phyloP scores from a whole-genome alignment of 2,888 invertebrate genomes.

The Drosophila ezoana region DNA sequence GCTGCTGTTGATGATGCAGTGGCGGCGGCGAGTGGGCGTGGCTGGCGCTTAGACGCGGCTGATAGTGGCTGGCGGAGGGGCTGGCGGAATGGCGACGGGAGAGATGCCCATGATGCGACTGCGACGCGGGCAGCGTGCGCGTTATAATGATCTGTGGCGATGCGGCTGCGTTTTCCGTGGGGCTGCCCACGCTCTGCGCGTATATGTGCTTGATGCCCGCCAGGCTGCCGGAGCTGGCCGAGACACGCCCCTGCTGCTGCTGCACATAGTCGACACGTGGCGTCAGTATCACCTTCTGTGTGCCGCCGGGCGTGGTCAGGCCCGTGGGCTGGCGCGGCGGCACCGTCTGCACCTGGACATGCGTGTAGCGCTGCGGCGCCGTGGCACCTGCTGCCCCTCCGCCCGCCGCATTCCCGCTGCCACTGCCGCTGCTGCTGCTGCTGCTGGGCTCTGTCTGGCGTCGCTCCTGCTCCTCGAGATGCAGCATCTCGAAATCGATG shows the following conservation, averaged over 20 bases:
- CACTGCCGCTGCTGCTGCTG: constrained; percentile 33
- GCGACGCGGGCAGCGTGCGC: constrained; percentile 64
- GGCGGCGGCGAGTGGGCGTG: constrained; percentile 40
- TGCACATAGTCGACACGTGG: constrained; percentile 83
- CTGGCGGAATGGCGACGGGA: constrained; percentile 80
- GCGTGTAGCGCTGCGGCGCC: constrained; percentile 75
- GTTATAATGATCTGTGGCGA: constrained; percentile 83
- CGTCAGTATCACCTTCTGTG: constrained; percentile 83
- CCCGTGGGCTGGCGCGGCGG: constrained; percentile 78
- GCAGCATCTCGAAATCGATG: constrained; percentile 82
- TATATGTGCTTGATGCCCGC: constrained; percentile 61
- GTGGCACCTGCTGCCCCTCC: constrained; percentile 17
- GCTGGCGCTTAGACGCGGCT: constrained; percentile 7
- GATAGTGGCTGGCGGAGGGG: constrained; percentile 76
- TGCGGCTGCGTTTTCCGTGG: constrained; percentile 37
- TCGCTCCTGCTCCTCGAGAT: constrained; percentile 49
- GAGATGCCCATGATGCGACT: constrained; percentile 53
- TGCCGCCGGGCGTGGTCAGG: constrained; percentile 69
- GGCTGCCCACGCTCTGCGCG: constrained; percentile 44
- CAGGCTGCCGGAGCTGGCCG: constrained; percentile 36
- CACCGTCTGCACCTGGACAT: constrained; percentile 83
- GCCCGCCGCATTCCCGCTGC: constrained; percentile 7
- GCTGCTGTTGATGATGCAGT: constrained; percentile 33
- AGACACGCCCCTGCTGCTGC: constrained; percentile 35
- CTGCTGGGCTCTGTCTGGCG: constrained; percentile 41